Evolutionary conservation across 2,797 vertebrate genomes (phyloP).

Genomic region (Phrynocephalus forsythii): DNA sequence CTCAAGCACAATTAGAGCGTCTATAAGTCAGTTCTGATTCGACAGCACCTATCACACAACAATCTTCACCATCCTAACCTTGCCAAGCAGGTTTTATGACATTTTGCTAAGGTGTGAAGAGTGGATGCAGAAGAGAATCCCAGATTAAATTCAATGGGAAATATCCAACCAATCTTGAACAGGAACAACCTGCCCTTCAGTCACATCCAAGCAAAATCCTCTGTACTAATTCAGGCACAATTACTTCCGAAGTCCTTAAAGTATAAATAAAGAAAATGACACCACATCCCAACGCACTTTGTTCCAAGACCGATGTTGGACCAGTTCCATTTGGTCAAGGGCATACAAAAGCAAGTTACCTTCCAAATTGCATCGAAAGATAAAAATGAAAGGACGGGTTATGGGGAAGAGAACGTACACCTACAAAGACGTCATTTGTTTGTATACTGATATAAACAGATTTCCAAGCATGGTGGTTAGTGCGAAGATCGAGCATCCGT

Average conservation of each 20-base stretch:
- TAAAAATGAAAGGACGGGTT: background rate
- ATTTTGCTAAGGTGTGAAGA: background rate
- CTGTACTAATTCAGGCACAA: too few species aligned
- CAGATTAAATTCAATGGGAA: background rate
- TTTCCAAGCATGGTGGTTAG: too few species aligned
- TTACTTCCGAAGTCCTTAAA: background rate
- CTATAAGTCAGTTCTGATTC: too few species aligned
- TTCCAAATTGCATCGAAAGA: background rate
- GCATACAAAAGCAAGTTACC: fast-evolving
- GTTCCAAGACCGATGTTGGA: background rate
- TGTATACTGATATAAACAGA: background rate
- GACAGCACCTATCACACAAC: background rate
- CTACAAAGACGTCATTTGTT: background rate
- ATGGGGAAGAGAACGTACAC: background rate
- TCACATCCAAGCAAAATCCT: too few species aligned
- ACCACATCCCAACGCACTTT: background rate
- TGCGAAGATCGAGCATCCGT: too few species aligned
- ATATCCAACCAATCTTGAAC: background rate
- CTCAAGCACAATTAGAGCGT: too few species aligned
- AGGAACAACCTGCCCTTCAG: background rate
- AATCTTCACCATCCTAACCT: background rate
- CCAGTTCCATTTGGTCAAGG: background rate
- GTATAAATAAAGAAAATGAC: background rate
- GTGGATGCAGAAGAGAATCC: background rate
- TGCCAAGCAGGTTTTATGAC: background rate